Evolutionary conservation across 2,888 invertebrate genomes (phyloP).

Genomic region (Miltochrista miniata): DNA sequence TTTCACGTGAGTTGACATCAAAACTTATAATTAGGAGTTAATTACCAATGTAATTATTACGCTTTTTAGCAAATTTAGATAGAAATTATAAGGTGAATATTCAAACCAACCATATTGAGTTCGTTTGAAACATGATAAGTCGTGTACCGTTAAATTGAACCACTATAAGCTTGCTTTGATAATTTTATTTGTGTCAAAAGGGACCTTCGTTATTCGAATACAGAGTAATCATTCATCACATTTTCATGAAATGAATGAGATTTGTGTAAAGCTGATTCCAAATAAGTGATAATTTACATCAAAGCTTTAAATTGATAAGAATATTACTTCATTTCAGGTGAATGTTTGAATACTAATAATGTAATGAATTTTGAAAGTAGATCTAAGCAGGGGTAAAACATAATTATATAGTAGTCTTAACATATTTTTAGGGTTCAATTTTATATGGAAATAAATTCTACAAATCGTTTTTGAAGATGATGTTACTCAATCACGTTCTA

Average conservation of each 20-base stretch:
- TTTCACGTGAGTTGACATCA: slow-evolving; percentile 59
- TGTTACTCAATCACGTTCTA: too few species aligned
- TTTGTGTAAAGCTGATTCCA: slow-evolving; percentile 22
- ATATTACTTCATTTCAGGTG: neutral
- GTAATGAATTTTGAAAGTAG: too few species aligned
- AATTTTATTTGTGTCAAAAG: slow-evolving; percentile 33
- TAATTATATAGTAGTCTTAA: too few species aligned
- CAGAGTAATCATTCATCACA: slow-evolving; percentile 26
- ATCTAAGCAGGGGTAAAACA: too few species aligned
- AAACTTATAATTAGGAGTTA: slow-evolving; percentile 58
- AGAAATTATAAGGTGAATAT: slow-evolving; percentile 24
- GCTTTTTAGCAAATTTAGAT: slow-evolving; percentile 25
- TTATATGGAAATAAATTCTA: too few species aligned
- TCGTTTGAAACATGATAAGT: slow-evolving; percentile 29
- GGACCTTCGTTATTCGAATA: slow-evolving; percentile 32
- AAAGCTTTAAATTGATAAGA: slow-evolving; percentile 8
- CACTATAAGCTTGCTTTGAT: slow-evolving; percentile 31
- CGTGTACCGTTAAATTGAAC: slow-evolving; percentile 28
- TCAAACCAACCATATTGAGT: slow-evolving; percentile 19
- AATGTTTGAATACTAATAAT: too few species aligned
- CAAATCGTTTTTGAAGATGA: too few species aligned
- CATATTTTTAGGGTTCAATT: too few species aligned
- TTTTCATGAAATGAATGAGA: slow-evolving; percentile 21
- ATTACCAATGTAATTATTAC: slow-evolving; percentile 50
- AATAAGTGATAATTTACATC: slow-evolving; percentile 23